Conservation (phyloP, 92 coral and sea anemone species). For the Parazoanthus swiftii region DNA sequence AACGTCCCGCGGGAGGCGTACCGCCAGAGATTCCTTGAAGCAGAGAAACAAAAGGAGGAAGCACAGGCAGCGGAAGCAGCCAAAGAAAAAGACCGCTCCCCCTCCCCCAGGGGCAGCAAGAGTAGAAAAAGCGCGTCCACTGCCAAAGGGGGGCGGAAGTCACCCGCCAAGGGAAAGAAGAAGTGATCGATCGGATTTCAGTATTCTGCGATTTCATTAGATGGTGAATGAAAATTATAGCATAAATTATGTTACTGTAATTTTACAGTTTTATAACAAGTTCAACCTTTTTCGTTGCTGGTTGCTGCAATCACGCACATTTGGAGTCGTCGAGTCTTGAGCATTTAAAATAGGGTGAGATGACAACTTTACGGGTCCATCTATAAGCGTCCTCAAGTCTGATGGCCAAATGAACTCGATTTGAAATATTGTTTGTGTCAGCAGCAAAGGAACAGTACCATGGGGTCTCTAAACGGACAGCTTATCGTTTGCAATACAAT, state of each 20-base stretch:
- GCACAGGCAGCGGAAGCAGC: conserved; percentile 77
- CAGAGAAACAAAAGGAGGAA: conserved; percentile 88
- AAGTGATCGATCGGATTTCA: conserved; percentile 44
- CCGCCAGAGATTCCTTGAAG: conserved; percentile 90
- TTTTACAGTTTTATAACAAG: background rate
- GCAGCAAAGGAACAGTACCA: background rate
- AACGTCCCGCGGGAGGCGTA: conserved; percentile 87
- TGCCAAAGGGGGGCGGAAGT: conserved; percentile 80
- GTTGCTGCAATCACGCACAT: too few species aligned
- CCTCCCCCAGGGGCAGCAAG: conserved; percentile 81
- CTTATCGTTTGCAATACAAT: background rate
- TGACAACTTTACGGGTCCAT: too few species aligned
- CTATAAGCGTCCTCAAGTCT: too few species aligned
- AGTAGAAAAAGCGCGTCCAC: conserved; percentile 82
- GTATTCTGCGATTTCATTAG: background rate
- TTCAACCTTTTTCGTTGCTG: too few species aligned
- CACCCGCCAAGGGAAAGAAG: conserved; percentile 85
- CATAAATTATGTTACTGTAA: background rate
- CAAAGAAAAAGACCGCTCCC: conserved; percentile 85
- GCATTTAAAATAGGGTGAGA: too few species aligned
- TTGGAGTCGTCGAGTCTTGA: too few species aligned
- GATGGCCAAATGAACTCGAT: too few species aligned
- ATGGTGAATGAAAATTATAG: background rate
- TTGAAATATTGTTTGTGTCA: too few species aligned
- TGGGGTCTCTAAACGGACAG: background rate